phyloP scores from a whole-genome alignment of 30 jellyfish, hydroid and myxozoan genomes.

The Aurelia aurita region DNA sequence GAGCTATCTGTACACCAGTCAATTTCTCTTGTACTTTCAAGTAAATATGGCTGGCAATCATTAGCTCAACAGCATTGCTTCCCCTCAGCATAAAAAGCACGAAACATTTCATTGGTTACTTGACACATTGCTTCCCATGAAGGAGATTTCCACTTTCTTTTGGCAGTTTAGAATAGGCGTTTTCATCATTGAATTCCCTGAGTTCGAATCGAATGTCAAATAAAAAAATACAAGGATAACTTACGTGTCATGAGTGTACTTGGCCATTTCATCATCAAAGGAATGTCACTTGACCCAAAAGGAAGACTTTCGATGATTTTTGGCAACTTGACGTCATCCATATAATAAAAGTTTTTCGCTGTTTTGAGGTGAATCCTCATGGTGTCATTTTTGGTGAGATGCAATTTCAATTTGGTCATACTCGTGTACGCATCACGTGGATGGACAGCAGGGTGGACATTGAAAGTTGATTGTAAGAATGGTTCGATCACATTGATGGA shows the following conservation, averaged over 20 bases:
- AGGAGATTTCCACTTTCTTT: too few species aligned
- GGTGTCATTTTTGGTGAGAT: constrained; percentile 37
- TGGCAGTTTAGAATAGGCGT: too few species aligned
- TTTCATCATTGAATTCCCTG: too few species aligned
- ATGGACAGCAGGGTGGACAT: constrained; percentile 42
- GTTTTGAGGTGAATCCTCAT: constrained; percentile 29
- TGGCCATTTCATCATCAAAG: constrained; percentile 29
- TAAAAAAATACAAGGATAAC: neutral
- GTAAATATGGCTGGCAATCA: too few species aligned
- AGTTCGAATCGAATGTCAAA: too few species aligned
- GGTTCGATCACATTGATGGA: constrained; percentile 8
- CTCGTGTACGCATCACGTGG: constrained; percentile 5
- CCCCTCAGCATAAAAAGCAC: too few species aligned
- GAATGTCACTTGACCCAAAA: constrained; percentile 43
- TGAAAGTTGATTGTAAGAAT: constrained; percentile 11
- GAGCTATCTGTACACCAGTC: too few species aligned
- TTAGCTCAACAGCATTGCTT: too few species aligned
- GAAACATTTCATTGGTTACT: too few species aligned
- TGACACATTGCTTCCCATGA: too few species aligned
- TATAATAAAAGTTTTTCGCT: neutral
- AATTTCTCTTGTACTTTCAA: too few species aligned
- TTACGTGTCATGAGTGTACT: constrained; percentile 17
- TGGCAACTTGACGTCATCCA: constrained; percentile 71
- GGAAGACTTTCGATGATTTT: constrained; percentile 41
- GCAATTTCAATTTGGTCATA: constrained; percentile 9